These are phyloP conservation scores for Pseudotriccus pelzelni DNA, from an alignment of 2,797 vertebrate species.

Conservation along the genomic window DNA sequence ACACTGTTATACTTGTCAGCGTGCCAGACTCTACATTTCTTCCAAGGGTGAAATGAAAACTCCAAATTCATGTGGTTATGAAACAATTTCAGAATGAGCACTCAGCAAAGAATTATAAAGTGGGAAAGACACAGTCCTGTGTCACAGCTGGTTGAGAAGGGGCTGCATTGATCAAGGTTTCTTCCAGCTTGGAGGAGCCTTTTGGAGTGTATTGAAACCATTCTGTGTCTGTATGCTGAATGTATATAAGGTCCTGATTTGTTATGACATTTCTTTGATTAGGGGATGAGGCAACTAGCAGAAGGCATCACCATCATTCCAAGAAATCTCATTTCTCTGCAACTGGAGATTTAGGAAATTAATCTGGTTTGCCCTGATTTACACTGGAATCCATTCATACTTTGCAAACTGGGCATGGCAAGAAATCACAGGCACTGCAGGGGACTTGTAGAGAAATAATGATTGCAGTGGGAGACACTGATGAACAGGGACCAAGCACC, in stretches of 20 bases:
- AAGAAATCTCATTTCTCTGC: not conserved
- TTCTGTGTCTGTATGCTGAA: not conserved
- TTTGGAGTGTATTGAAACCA: not conserved
- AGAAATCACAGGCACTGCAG: not conserved
- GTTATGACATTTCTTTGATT: conserved; percentile 22
- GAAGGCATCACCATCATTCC: not conserved
- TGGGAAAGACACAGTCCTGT: conserved; percentile 52
- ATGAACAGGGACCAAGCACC: not conserved
- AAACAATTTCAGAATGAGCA: conserved; percentile 71
- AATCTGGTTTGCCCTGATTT: not conserved
- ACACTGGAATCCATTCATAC: not conserved
- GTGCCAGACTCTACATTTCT: conserved; percentile 75
- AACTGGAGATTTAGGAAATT: not conserved
- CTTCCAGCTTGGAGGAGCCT: conserved; percentile 23
- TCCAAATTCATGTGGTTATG: conserved; percentile 74
- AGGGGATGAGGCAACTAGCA: conserved; percentile 25
- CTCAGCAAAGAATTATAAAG: conserved; percentile 60
- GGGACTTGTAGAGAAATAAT: not conserved
- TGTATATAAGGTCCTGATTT: not conserved
- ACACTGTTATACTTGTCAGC: conserved; percentile 73
- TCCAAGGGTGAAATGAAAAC: conserved; percentile 73
- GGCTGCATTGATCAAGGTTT: conserved; percentile 47
- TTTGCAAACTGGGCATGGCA: not conserved
- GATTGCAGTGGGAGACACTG: not conserved
- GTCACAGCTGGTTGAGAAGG: conserved; percentile 47